phyloP scores from a whole-genome alignment of 2,113 vertebrate genomes.

The Corvus cornix region DNA sequence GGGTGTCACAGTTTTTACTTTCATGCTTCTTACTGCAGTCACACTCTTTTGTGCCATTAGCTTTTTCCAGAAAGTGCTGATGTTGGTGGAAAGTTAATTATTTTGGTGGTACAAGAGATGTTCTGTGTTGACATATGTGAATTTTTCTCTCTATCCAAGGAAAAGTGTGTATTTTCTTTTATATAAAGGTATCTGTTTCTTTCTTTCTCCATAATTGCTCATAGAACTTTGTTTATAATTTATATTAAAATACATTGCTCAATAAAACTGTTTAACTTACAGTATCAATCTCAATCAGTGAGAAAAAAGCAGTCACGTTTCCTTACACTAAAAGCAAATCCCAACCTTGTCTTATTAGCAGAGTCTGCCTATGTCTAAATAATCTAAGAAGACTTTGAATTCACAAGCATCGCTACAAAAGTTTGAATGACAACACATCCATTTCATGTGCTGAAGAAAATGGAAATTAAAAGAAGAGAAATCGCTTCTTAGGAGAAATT shows the following conservation, averaged over 20 bases:
- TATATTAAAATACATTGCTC: neutral
- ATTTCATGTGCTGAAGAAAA: constrained; percentile 21
- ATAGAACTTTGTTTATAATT: neutral
- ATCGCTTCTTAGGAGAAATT: neutral
- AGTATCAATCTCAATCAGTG: neutral
- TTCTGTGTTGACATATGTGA: neutral
- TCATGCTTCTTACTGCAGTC: neutral
- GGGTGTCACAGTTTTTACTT: neutral
- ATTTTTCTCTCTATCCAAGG: neutral
- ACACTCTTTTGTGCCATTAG: neutral
- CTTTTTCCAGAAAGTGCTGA: neutral
- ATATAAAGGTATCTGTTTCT: neutral
- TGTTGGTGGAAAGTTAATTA: neutral
- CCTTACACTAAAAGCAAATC: neutral
- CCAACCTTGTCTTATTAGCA: neutral
- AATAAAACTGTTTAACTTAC: neutral
- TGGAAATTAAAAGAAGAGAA: constrained; percentile 42
- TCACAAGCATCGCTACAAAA: neutral
- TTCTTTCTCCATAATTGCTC: neutral
- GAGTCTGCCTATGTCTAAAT: neutral
- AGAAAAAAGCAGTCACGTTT: neutral
- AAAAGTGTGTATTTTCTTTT: neutral
- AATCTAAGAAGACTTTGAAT: neutral
- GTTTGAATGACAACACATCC: neutral
- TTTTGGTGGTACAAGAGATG: neutral